phyloP scores from a whole-genome alignment of 2,888 invertebrate genomes.

The Drosophila mimetica region DNA sequence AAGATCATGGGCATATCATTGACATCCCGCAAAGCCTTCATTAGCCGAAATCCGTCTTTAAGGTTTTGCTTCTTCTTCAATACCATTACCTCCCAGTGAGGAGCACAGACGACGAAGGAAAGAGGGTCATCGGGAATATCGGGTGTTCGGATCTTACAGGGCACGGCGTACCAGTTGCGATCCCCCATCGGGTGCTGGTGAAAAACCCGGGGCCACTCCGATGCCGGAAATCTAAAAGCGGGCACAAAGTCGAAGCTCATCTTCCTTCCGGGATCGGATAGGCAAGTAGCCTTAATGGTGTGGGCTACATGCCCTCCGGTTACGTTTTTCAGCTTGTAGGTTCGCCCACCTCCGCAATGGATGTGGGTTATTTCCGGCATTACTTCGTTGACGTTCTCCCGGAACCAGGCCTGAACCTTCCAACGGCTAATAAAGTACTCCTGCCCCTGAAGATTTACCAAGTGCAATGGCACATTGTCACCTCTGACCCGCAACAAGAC shows the following conservation, averaged over 20 bases:
- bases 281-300: conserved; percentile 58
- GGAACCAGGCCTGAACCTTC: conserved; percentile 68
- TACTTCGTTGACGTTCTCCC: conserved; percentile 34
- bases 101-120: conserved; percentile 66
- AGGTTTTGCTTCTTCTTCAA: conserved; percentile 58
- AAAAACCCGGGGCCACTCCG: conserved; percentile 39
- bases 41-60: conserved; percentile 67
- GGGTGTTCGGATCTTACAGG: conserved; percentile 39
- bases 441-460: background rate
- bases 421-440: conserved; percentile 50
- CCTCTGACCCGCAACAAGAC: conserved; percentile 22
- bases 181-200: background rate
- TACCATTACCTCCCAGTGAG: conserved; percentile 55
- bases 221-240: conserved; percentile 57
- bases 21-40: conserved; percentile 65
- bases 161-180: conserved; percentile 68
- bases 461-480: background rate
- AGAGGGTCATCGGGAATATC: conserved; percentile 27
- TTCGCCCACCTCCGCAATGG: conserved; percentile 7
- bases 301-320: conserved; percentile 66
- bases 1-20: conserved; percentile 51
- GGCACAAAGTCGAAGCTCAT: conserved; percentile 76
- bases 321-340: conserved; percentile 46
- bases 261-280: conserved; percentile 8
- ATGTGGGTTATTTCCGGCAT: conserved; percentile 42